A percentile compares a stretch with the other conserved stretches of the same genome.
Evolutionary conservation across 2,113 vertebrate species (phyloP).

Genomic region (Podarcis raffonei): DNA sequence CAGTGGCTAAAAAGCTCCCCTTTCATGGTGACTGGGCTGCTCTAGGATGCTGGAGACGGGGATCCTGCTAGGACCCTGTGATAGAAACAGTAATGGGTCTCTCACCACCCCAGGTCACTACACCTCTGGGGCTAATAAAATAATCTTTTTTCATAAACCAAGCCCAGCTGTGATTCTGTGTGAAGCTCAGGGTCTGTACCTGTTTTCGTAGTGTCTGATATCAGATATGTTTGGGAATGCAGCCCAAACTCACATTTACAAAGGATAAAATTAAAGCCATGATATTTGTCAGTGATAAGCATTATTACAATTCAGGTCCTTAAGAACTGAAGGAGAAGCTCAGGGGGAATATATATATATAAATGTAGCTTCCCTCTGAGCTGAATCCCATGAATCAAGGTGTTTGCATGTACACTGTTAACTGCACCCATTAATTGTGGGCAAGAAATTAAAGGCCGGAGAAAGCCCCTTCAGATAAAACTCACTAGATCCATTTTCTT

Average conservation of each 20-base stretch:
- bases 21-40: too few species aligned
- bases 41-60: too few species aligned
- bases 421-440: not conserved
- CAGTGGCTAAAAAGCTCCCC: too few species aligned
- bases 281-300: too few species aligned
- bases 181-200: not conserved
- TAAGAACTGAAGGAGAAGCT: not conserved
- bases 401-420: too few species aligned
- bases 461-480: not conserved
- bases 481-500: not conserved
- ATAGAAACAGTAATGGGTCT: too few species aligned
- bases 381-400: not conserved
- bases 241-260: not conserved
- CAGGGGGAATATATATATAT: not conserved
- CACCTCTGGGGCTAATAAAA: not conserved
- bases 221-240: not conserved
- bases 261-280: not conserved
- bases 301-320: not conserved
- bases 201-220: not conserved
- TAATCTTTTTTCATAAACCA: not conserved
- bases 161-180: not conserved
- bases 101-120: too few species aligned
- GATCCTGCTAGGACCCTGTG: too few species aligned
- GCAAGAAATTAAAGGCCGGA: not conserved
- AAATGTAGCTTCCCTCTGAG: too few species aligned